These are phyloP conservation scores for Pogonognathellus flavescens DNA, from an alignment of 1,140 invertebrate species.

Conservation along the genomic window DNA sequence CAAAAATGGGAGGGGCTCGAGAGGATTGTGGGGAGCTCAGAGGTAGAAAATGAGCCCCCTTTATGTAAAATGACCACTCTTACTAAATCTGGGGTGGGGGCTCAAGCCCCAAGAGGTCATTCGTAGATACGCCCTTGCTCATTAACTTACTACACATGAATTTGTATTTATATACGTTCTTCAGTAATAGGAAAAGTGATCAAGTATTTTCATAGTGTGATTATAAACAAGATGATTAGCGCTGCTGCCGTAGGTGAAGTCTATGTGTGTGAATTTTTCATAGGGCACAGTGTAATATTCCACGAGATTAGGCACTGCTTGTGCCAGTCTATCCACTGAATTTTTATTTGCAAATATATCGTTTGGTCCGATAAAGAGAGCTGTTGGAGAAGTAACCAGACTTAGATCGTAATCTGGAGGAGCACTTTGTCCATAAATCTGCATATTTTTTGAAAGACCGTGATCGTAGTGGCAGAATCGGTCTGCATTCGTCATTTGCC, in stretches of 20 bases:
- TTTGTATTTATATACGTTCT: too few relatives aligned
- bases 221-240: slow-evolving; percentile 76
- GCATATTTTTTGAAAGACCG: slow-evolving; percentile 69
- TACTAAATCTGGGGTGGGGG: too few relatives aligned
- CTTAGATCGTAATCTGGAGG: not conserved
- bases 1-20: too few relatives aligned
- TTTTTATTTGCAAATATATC: slow-evolving; percentile 12
- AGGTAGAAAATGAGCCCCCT: too few relatives aligned
- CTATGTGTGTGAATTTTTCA: slow-evolving; percentile 78
- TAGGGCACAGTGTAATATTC: slow-evolving; percentile 73
- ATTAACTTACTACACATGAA: too few relatives aligned
- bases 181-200: slow-evolving; percentile 12
- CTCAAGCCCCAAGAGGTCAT: too few relatives aligned
- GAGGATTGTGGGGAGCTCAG: too few relatives aligned
- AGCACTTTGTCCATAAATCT: not conserved
- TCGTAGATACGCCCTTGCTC: too few relatives aligned
- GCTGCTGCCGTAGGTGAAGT: slow-evolving; percentile 79
- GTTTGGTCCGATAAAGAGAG: not conserved
- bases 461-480: slow-evolving; percentile 71
- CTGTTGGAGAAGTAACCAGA: not conserved
- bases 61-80: too few relatives aligned
- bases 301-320: slow-evolving; percentile 72
- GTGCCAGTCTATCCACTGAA: slow-evolving; percentile 69
- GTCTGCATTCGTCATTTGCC: slow-evolving; percentile 28
- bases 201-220: not conserved